Conservation (phyloP, 2,113 vertebrate genomes). For the Tichodroma muraria region DNA sequence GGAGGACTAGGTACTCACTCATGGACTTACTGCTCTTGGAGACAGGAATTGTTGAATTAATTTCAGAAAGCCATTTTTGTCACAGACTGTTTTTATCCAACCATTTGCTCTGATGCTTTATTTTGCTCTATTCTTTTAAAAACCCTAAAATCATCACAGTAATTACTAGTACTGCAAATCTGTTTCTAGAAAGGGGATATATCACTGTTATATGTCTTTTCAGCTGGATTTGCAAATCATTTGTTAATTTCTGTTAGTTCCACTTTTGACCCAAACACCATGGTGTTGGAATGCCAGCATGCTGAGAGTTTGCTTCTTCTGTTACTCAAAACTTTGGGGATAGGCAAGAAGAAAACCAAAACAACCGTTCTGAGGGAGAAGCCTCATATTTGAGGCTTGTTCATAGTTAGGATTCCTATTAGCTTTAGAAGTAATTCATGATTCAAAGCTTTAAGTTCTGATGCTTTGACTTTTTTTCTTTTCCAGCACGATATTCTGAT, state of each 20-base stretch:
- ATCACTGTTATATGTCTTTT: background rate
- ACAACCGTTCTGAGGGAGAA: background rate
- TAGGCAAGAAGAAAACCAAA: background rate
- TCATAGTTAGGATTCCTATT: background rate
- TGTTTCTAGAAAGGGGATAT: background rate
- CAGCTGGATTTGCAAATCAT: background rate
- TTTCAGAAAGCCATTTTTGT: background rate
- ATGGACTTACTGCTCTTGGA: background rate
- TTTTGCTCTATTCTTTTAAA: too few species aligned
- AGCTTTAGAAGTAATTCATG: background rate
- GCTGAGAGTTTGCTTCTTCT: background rate
- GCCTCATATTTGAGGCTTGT: background rate
- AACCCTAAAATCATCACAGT: background rate
- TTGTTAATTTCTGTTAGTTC: background rate
- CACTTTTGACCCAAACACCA: background rate
- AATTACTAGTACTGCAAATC: background rate
- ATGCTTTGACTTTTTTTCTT: background rate
- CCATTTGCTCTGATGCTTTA: background rate
- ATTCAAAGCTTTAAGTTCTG: background rate
- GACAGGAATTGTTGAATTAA: background rate
- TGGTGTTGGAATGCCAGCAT: background rate
- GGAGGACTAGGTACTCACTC: constrained; percentile 86
- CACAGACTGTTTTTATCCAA: background rate
- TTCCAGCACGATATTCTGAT: background rate
- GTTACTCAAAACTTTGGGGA: background rate